These are phyloP conservation scores for Pilophorus perplexus DNA, from an alignment of 2,888 invertebrate species.

Conservation along the genomic window DNA sequence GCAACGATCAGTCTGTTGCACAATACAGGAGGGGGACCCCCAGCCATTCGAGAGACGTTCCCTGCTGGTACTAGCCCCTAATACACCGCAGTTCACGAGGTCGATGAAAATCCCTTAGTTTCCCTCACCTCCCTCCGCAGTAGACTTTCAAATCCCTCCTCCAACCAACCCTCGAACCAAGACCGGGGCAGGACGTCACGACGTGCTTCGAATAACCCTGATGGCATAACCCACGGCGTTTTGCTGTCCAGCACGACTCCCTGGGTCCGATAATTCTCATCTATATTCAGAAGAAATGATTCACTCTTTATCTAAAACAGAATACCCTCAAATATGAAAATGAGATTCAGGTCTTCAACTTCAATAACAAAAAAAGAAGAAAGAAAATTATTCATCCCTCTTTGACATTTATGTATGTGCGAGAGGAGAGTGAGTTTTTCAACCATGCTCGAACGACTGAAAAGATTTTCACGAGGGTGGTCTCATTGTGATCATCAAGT, in stretches of 20 bases:
- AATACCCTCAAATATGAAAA: constrained; percentile 3
- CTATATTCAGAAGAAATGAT: constrained; percentile 26
- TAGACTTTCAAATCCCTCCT: too few relatives aligned
- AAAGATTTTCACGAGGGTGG: too few relatives aligned
- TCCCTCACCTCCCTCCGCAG: too few relatives aligned
- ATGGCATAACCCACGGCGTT: neutral
- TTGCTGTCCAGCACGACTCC: neutral
- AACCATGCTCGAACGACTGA: too few relatives aligned
- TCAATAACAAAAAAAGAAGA: too few relatives aligned
- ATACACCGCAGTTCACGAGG: constrained; percentile 27
- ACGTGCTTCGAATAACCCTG: constrained; percentile 23
- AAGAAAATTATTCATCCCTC: too few relatives aligned
- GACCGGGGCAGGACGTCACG: neutral
- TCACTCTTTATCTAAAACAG: constrained; percentile 25
- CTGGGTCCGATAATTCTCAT: constrained; percentile 6
- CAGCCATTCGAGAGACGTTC: constrained; percentile 10
- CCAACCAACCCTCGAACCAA: too few relatives aligned
- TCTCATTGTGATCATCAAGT: too few relatives aligned
- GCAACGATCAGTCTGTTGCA: too few relatives aligned
- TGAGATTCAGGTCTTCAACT: constrained; percentile 3
- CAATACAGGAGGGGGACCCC: too few relatives aligned
- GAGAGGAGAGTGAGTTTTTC: too few relatives aligned
- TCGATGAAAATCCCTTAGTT: constrained; percentile 20
- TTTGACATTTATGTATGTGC: too few relatives aligned
- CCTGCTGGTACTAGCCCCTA: constrained; percentile 8